These are phyloP conservation scores for Melieria crassipennis DNA, from an alignment of 2,888 invertebrate genomes.

Conservation along the genomic window DNA sequence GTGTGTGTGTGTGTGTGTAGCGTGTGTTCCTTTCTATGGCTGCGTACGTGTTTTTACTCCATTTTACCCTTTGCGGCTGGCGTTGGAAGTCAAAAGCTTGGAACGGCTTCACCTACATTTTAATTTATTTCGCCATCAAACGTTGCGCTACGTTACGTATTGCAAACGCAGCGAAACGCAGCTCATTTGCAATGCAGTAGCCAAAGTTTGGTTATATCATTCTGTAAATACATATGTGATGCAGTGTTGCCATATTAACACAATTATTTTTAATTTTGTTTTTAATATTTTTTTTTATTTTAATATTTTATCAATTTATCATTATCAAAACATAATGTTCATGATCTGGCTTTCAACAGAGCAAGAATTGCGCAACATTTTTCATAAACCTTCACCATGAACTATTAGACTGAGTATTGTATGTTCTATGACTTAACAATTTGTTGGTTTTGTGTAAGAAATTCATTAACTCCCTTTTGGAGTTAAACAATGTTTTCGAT, in stretches of 20 bases:
- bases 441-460: no score
- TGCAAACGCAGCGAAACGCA: background rate
- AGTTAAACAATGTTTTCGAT: no score
- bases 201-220: slow-evolving; percentile 1
- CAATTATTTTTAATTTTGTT: no score
- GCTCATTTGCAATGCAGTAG: background rate
- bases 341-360: no score
- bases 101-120: background rate
- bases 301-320: no score
- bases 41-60: background rate
- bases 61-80: background rate
- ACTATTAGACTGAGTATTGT: no score
- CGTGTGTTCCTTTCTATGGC: background rate
- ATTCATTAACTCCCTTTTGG: no score
- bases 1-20: background rate
- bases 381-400: no score
- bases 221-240: background rate
- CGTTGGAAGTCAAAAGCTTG: background rate
- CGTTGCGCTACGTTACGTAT: background rate
- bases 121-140: background rate
- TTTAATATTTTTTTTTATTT: no score
- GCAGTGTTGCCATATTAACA: background rate
- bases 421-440: no score
- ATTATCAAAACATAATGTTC: no score
- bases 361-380: no score